phyloP scores from a whole-genome alignment of 2,888 invertebrate genomes.

The Eretmocerus hayati region DNA sequence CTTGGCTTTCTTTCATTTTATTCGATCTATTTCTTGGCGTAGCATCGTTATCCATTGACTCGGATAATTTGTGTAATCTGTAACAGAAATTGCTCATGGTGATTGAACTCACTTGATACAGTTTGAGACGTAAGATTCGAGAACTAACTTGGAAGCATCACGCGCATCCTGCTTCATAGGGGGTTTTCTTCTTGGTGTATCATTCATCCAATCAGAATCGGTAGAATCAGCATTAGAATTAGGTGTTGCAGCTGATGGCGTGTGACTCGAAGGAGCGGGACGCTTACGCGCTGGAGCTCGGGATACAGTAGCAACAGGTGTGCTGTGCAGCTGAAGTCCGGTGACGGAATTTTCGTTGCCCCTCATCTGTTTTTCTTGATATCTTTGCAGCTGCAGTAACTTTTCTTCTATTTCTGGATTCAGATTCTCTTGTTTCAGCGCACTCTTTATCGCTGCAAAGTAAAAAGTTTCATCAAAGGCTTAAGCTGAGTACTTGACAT shows the following conservation, averaged over 20 bases:
- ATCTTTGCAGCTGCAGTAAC: slow-evolving; percentile 76
- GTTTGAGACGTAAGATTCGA: not conserved
- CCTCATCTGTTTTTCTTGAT: slow-evolving; percentile 74
- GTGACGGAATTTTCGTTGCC: slow-evolving; percentile 41
- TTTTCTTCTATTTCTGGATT: slow-evolving; percentile 92
- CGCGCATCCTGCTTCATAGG: slow-evolving; percentile 35
- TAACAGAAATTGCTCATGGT: slow-evolving; percentile 3
- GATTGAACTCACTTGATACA: not conserved
- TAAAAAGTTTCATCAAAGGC: slow-evolving; percentile 14
- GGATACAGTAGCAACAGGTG: slow-evolving; percentile 36
- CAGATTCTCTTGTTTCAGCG: slow-evolving; percentile 83
- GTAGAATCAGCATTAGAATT: slow-evolving; percentile 26
- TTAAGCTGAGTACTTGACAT: slow-evolving; percentile 15
- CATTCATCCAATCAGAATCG: slow-evolving; percentile 32
- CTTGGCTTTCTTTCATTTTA: slow-evolving; percentile 46
- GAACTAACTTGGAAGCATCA: slow-evolving; percentile 33
- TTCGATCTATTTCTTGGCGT: slow-evolving; percentile 38
- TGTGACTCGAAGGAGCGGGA: slow-evolving; percentile 47
- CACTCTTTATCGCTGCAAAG: slow-evolving; percentile 77
- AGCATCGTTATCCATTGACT: slow-evolving; percentile 35
- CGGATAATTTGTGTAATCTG: slow-evolving; percentile 35
- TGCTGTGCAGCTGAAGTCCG: slow-evolving; percentile 33
- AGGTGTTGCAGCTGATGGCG: slow-evolving; percentile 23
- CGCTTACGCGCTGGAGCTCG: slow-evolving; percentile 53
- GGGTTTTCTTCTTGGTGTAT: slow-evolving; percentile 39